Evolutionary conservation across 2,113 vertebrate species (phyloP).

Genomic region (Ammodytes dubius): DNA sequence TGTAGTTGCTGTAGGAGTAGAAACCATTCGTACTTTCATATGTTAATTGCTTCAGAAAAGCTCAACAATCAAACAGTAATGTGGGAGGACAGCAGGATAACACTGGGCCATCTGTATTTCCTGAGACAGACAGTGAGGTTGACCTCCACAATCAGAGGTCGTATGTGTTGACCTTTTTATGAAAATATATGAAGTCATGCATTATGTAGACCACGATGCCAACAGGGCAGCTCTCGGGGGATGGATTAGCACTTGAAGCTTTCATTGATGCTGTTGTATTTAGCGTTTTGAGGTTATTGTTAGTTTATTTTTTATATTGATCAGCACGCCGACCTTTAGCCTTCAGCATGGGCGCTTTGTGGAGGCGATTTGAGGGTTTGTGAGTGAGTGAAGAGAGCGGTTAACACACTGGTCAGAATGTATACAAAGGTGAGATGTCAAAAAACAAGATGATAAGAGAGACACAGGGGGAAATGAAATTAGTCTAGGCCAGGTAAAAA

Average conservation of each 20-base stretch:
- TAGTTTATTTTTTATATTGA: constrained; percentile 22
- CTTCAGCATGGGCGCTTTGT: not conserved
- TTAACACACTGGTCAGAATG: too few species aligned
- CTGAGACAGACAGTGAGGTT: constrained; percentile 13
- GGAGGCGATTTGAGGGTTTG: too few species aligned
- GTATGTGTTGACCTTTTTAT: constrained; percentile 14
- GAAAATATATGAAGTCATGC: constrained; percentile 33
- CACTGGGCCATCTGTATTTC: constrained; percentile 14
- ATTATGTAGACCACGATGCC: constrained; percentile 41
- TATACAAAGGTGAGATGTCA: too few species aligned
- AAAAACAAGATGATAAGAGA: too few species aligned
- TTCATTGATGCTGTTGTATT: constrained; percentile 41
- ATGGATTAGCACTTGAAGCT: constrained; percentile 1
- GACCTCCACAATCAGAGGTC: constrained; percentile 42
- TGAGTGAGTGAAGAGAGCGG: too few species aligned
- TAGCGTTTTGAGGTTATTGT: constrained; percentile 15
- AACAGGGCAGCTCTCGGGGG: constrained; percentile 18
- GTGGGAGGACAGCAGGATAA: not conserved
- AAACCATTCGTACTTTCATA: not conserved
- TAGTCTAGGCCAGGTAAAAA: constrained; percentile 10
- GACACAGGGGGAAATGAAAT: too few species aligned
- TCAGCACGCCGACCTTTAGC: constrained; percentile 23
- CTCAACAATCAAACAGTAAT: constrained; percentile 18
- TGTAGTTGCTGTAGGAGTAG: not conserved
- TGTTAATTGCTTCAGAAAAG: not conserved